These are phyloP conservation scores for Thereuonema tuberculata DNA, from an alignment of 1,140 invertebrate genomes.

Conservation along the genomic window DNA sequence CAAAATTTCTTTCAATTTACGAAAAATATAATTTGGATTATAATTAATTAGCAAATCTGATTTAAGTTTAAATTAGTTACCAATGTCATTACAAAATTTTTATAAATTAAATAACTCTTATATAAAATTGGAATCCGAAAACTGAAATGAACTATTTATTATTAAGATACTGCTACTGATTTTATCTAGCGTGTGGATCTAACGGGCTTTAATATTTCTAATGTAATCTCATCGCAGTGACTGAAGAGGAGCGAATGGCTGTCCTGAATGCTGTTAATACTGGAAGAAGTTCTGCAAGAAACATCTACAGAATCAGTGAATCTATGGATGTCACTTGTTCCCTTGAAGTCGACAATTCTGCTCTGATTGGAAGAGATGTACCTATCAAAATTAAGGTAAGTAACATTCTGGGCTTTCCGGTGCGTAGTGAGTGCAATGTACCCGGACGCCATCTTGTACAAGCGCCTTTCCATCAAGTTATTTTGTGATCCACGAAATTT, in stretches of 20 bases:
- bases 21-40: too few relatives aligned
- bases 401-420: neutral
- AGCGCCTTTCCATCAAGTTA: too few relatives aligned
- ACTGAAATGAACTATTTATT: neutral
- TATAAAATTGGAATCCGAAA: too few relatives aligned
- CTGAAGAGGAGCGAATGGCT: conserved; percentile 4
- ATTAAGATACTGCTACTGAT: neutral
- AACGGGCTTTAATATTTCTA: neutral
- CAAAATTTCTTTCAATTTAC: too few relatives aligned
- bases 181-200: too few relatives aligned
- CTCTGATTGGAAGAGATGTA: neutral
- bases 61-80: too few relatives aligned
- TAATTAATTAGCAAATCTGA: too few relatives aligned
- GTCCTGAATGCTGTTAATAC: neutral
- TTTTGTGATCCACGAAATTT: too few relatives aligned
- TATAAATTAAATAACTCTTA: too few relatives aligned
- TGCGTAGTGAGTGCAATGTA: too few relatives aligned
- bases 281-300: neutral
- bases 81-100: too few relatives aligned
- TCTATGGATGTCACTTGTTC: neutral
- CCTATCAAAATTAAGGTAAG: neutral
- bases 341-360: neutral
- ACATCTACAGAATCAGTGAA: neutral
- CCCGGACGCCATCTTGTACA: too few relatives aligned
- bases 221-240: neutral